These are phyloP conservation scores for Polypterus bichir DNA, from an alignment of 2,113 vertebrate species.

Conservation along the genomic window DNA sequence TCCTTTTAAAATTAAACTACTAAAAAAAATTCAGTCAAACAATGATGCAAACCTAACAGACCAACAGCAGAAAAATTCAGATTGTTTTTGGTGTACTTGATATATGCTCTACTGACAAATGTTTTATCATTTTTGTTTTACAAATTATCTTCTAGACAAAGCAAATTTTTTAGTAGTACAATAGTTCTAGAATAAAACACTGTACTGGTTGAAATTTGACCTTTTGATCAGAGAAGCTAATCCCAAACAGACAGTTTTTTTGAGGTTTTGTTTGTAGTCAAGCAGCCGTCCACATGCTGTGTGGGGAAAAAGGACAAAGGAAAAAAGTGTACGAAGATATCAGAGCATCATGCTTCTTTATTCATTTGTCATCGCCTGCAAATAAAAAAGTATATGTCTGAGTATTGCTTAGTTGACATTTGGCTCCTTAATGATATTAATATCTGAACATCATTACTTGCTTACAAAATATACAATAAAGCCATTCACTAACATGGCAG, in stretches of 20 bases:
- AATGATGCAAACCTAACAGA: slow-evolving; percentile 11
- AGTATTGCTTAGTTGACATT: no score
- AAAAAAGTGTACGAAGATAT: slow-evolving; percentile 21
- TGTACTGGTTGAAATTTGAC: slow-evolving; percentile 14
- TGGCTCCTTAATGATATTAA: no score
- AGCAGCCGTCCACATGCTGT: slow-evolving; percentile 26
- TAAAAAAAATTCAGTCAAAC: slow-evolving; percentile 14
- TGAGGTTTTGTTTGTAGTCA: slow-evolving; percentile 43
- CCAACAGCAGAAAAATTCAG: neutral
- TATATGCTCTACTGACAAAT: slow-evolving; percentile 19
- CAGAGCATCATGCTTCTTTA: neutral
- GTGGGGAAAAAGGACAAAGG: slow-evolving; percentile 23
- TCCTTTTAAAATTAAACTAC: neutral
- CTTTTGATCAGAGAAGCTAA: slow-evolving; percentile 13
- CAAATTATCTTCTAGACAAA: neutral
- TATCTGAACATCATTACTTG: no score
- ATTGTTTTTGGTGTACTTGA: neutral
- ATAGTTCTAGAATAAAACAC: neutral
- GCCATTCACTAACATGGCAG: neutral
- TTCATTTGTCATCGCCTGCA: slow-evolving; percentile 39
- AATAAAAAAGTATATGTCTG: slow-evolving; percentile 17
- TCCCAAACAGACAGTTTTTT: slow-evolving; percentile 30
- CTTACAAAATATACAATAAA: neutral
- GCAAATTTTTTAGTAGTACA: no score
- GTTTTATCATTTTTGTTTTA: slow-evolving; percentile 5